A percentile compares a stretch with the other conserved stretches of the same genome.
Evolutionary conservation across 2,888 invertebrate species (phyloP).

Genomic region (Andrena bicolor): DNA sequence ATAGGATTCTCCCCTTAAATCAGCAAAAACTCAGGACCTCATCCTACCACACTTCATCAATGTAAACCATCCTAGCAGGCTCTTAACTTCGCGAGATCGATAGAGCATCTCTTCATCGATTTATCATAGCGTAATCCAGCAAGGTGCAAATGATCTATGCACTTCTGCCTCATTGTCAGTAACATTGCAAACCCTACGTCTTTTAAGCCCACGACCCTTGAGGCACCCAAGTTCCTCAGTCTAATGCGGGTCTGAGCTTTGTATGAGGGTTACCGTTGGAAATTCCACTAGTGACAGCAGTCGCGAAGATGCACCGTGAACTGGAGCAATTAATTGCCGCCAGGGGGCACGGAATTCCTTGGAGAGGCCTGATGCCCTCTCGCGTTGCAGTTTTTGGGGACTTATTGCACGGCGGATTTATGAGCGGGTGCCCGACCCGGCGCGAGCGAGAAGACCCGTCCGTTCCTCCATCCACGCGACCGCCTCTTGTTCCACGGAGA

Average conservation of each 20-base stretch:
- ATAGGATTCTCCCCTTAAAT: too few species aligned
- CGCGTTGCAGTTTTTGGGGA: slow-evolving; percentile 37
- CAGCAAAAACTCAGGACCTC: neutral
- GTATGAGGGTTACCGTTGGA: too few species aligned
- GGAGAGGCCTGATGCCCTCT: slow-evolving; percentile 31
- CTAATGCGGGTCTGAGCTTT: too few species aligned
- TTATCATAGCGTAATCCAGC: too few species aligned
- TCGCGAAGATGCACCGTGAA: neutral
- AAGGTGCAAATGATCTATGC: too few species aligned
- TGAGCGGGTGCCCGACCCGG: slow-evolving; percentile 44
- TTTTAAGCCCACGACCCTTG: too few species aligned
- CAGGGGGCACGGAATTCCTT: slow-evolving; percentile 40
- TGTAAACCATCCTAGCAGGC: neutral
- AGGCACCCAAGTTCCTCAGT: too few species aligned
- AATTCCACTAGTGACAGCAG: too few species aligned
- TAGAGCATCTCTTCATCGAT: too few species aligned
- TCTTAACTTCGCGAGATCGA: too few species aligned
- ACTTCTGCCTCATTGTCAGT: too few species aligned
- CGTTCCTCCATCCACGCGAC: slow-evolving; percentile 59
- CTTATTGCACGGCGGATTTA: slow-evolving; percentile 57
- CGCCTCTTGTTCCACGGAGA: slow-evolving; percentile 68
- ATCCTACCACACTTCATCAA: neutral
- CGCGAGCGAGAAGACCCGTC: slow-evolving; percentile 43
- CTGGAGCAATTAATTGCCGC: slow-evolving; percentile 51
- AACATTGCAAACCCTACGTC: too few species aligned